Percentiles rank a stretch among this genome's conserved stretches.
phyloP scores from a whole-genome alignment of 2,888 invertebrate genomes.

The Netelia fuscicornis region DNA sequence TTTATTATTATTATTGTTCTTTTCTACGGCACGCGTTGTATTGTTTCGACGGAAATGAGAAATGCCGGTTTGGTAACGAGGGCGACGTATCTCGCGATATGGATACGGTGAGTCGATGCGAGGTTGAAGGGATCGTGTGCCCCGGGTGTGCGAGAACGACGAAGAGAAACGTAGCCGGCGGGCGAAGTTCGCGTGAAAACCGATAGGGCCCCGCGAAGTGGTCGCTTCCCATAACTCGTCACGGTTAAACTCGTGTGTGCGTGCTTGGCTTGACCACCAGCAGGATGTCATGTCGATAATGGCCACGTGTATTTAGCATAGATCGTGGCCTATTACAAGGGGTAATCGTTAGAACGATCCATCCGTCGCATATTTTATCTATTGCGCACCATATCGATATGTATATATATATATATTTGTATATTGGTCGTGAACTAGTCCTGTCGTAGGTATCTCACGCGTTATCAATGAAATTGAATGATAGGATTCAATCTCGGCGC shows the following conservation, averaged over 20 bases:
- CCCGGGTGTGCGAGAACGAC: background rate
- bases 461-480: too few species aligned
- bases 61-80: constrained; percentile 16
- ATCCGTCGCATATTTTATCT: too few species aligned
- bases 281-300: constrained; percentile 81
- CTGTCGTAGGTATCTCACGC: background rate
- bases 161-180: constrained; percentile 19
- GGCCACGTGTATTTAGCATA: constrained; percentile 75
- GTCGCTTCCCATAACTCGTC: background rate
- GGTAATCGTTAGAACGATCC: constrained; percentile 77
- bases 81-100: constrained; percentile 2
- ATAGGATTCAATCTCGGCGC: too few species aligned
- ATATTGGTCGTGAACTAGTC: background rate
- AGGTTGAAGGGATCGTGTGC: background rate
- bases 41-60: background rate
- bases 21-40: too few species aligned
- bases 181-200: constrained; percentile 58
- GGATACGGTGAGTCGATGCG: background rate
- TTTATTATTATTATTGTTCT: background rate
- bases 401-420: background rate
- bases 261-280: constrained; percentile 32
- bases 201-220: constrained; percentile 36
- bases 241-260: too few species aligned
- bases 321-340: constrained; percentile 77
- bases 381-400: constrained; percentile 22